phyloP scores from a whole-genome alignment of 2,888 invertebrate species.

The Helicoverpa assulta region DNA sequence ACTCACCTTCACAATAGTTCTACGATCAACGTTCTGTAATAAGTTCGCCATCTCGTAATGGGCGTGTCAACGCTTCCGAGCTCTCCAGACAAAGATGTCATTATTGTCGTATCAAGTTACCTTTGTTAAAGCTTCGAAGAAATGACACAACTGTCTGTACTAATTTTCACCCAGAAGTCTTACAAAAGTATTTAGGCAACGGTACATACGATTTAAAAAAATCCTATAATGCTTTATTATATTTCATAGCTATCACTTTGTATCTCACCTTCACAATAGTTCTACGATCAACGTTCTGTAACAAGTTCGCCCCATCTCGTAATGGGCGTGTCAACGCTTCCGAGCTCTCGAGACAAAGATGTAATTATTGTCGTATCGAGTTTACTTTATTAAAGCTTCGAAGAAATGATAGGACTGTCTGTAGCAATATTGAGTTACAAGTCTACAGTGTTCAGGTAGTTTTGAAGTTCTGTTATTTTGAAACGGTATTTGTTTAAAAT shows the following conservation, averaged over 20 bases:
- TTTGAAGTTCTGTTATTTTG: neutral
- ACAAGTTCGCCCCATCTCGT: conserved; percentile 51
- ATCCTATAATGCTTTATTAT: too few species aligned
- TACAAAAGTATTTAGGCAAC: too few species aligned
- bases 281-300: conserved; percentile 43
- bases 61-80: too few species aligned
- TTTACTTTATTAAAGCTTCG: conserved; percentile 51
- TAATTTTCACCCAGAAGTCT: too few species aligned
- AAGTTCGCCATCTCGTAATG: conserved; percentile 60
- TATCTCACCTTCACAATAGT: neutral
- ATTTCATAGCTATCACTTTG: neutral
- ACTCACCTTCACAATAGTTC: neutral
- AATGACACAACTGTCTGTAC: conserved; percentile 42
- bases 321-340: conserved; percentile 64
- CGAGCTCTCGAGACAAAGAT: conserved; percentile 54
- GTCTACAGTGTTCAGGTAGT: conserved; percentile 4
- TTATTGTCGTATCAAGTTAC: conserved; percentile 59
- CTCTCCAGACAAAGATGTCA: conserved; percentile 59
- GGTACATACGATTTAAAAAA: too few species aligned
- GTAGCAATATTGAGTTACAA: conserved; percentile 17
- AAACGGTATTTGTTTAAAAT: neutral
- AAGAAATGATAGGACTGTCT: conserved; percentile 46
- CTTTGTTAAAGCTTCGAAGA: conserved; percentile 45
- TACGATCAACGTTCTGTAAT: conserved; percentile 41
- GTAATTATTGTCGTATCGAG: conserved; percentile 61